These are phyloP conservation scores for Thymelicus acteon DNA, from an alignment of 2,888 invertebrate species.

Conservation along the genomic window DNA sequence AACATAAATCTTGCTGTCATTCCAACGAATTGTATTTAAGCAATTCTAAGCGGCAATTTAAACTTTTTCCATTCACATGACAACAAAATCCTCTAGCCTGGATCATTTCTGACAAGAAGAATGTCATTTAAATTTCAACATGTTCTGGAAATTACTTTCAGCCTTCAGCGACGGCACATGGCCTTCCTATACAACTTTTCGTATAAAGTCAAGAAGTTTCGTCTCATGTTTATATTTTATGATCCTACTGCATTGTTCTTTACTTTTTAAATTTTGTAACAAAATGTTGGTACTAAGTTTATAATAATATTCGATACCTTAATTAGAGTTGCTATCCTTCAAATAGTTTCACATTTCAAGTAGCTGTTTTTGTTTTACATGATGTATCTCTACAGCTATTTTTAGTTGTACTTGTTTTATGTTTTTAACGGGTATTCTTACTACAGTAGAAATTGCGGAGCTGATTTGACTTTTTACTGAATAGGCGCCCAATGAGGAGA, in stretches of 20 bases:
- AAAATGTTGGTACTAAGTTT: slow-evolving; percentile 16
- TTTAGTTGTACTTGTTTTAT: too few relatives aligned
- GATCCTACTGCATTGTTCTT: slow-evolving; percentile 32
- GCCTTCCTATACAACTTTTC: slow-evolving; percentile 33
- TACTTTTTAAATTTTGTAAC: slow-evolving; percentile 29
- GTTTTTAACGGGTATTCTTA: too few relatives aligned
- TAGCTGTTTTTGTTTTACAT: too few relatives aligned
- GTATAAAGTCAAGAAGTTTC: slow-evolving; percentile 29
- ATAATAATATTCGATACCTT: slow-evolving; percentile 50
- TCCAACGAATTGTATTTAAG: neutral
- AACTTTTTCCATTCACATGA: slow-evolving; percentile 32
- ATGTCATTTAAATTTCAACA: slow-evolving; percentile 37
- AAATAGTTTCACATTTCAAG: too few relatives aligned
- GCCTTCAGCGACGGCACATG: slow-evolving; percentile 30
- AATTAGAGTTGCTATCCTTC: neutral
- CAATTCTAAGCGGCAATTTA: slow-evolving; percentile 15
- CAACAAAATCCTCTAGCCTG: slow-evolving; percentile 18
- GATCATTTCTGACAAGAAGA: slow-evolving; percentile 24
- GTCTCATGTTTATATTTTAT: slow-evolving; percentile 35
- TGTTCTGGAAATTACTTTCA: slow-evolving; percentile 34
- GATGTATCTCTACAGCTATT: too few relatives aligned
- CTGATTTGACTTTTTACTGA: too few relatives aligned
- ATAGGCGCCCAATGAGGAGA: too few relatives aligned
- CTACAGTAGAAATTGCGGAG: too few relatives aligned
- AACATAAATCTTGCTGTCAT: slow-evolving; percentile 7